phyloP scores from a whole-genome alignment of 2,888 invertebrate species.

The Stenichneumon culpator region DNA sequence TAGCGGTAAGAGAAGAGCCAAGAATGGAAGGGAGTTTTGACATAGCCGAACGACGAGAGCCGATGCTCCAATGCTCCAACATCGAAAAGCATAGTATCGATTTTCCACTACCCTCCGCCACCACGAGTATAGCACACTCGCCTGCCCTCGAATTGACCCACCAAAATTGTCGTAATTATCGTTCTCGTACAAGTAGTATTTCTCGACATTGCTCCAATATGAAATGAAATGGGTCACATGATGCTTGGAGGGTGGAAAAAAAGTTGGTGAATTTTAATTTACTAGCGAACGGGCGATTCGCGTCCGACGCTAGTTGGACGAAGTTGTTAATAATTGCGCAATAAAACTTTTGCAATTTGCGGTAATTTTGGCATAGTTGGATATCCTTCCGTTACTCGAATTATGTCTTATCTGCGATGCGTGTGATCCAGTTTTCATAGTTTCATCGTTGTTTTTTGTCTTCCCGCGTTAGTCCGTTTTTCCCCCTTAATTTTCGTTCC shows the following conservation, averaged over 20 bases:
- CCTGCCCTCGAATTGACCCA: neutral
- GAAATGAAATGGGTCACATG: no score
- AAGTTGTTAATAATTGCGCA: no score
- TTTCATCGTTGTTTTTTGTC: no score
- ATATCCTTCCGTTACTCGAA: neutral
- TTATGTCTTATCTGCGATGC: neutral
- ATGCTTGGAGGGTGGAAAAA: neutral
- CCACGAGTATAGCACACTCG: neutral
- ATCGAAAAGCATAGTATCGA: conserved; percentile 33
- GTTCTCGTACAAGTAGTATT: neutral
- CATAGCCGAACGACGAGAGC: neutral
- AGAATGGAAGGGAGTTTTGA: neutral
- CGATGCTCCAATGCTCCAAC: neutral
- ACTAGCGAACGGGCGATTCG: no score
- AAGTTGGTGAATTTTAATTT: neutral
- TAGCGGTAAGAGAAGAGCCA: neutral
- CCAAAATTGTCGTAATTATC: neutral
- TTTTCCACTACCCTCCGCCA: conserved; percentile 7
- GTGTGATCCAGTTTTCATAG: neutral
- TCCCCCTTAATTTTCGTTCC: neutral
- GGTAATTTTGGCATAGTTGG: conserved; percentile 1
- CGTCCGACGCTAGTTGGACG: no score
- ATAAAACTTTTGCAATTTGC: neutral
- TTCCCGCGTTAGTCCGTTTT: neutral
- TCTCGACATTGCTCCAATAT: conserved; percentile 10